Percentiles rank a stretch among this genome's conserved stretches.
phyloP scores from a whole-genome alignment of 2,797 vertebrate genomes.

The Onychomys leucogaster region DNA sequence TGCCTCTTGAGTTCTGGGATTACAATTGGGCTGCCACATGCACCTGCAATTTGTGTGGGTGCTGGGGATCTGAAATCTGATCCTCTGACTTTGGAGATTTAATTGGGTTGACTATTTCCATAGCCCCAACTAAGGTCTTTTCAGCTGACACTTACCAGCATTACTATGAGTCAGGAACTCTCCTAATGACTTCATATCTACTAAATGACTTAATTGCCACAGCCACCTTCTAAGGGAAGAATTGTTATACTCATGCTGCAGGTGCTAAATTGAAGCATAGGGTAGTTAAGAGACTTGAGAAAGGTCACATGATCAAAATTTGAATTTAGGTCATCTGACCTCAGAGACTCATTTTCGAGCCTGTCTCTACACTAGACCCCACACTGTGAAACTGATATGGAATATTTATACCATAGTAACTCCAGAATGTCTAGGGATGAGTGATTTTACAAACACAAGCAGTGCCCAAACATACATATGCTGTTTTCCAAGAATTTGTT shows the following conservation, averaged over 20 bases:
- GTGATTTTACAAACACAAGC: background rate
- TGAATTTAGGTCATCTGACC: background rate
- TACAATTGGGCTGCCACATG: background rate
- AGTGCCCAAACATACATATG: background rate
- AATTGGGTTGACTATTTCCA: too few species aligned
- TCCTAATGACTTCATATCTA: background rate
- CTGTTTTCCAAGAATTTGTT: constrained; percentile 10
- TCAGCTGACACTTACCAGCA: constrained; percentile 10
- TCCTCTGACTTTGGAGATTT: too few species aligned
- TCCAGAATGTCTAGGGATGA: background rate
- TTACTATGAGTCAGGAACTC: background rate
- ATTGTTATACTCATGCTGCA: background rate
- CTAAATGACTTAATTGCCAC: constrained; percentile 1
- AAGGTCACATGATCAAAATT: background rate
- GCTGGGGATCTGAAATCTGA: background rate
- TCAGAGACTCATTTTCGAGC: background rate
- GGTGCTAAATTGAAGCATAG: background rate
- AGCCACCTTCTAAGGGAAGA: background rate
- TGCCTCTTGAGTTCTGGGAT: background rate
- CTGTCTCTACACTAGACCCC: background rate
- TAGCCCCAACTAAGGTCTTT: background rate
- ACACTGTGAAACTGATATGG: background rate
- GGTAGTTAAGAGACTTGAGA: background rate
- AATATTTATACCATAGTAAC: background rate
- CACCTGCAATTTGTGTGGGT: background rate